Percentiles rank a stretch among this genome's conserved stretches.
phyloP scores from a whole-genome alignment of 2,113 vertebrate species.

The Xiphophorus couchianus region DNA sequence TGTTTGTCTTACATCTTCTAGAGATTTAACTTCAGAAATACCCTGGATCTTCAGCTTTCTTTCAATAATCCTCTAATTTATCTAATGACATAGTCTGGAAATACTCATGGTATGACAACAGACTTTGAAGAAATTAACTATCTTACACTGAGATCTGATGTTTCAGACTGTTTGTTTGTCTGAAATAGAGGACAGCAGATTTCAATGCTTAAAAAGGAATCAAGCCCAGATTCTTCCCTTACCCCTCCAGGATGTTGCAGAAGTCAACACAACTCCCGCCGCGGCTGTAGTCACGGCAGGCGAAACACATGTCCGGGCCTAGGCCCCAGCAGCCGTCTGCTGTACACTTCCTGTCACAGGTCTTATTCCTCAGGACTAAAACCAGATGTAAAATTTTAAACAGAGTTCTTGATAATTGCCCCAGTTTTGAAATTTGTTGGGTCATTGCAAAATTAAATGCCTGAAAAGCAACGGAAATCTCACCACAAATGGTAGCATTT shows the following conservation, averaged over 20 bases:
- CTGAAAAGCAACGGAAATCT: constrained; percentile 8
- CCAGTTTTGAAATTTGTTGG: constrained; percentile 23
- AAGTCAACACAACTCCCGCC: constrained; percentile 85
- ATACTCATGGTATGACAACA: constrained; percentile 39
- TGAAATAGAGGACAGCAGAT: constrained; percentile 22
- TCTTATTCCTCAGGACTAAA: constrained; percentile 70
- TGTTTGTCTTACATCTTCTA: constrained; percentile 45
- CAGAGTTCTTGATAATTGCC: constrained; percentile 30
- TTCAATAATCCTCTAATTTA: constrained; percentile 26
- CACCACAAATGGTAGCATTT: constrained; percentile 63
- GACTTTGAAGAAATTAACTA: constrained; percentile 33
- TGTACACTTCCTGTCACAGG: constrained; percentile 88
- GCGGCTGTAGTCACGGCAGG: constrained; percentile 85
- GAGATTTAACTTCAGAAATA: constrained; percentile 39
- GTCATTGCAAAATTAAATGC: constrained; percentile 1
- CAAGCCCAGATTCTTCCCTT: constrained; percentile 47
- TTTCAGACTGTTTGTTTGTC: constrained; percentile 26
- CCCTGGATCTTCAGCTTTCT: constrained; percentile 34
- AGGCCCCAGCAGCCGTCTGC: constrained; percentile 92
- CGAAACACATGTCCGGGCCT: constrained; percentile 86
- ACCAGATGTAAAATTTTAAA: constrained; percentile 38
- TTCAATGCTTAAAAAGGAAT: constrained; percentile 28
- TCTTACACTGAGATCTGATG: constrained; percentile 8
- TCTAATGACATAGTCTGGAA: constrained; percentile 42
- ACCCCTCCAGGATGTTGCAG: constrained; percentile 92